phyloP scores from a whole-genome alignment of 2,113 vertebrate genomes.

The Corydoras maculifer region DNA sequence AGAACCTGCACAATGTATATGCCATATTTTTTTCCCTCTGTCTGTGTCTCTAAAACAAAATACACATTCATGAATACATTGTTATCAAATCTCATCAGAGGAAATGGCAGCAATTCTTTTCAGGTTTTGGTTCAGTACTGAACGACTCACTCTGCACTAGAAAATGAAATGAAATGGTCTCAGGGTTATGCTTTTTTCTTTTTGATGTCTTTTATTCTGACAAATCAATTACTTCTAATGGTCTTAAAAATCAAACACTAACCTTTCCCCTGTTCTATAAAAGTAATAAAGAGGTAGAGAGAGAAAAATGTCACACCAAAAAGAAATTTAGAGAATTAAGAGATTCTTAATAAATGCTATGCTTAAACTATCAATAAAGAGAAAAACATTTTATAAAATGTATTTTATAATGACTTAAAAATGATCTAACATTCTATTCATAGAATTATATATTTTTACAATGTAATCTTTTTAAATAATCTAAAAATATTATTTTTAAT shows the following conservation, averaged over 20 bases:
- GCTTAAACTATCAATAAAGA: neutral
- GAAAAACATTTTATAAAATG: too few species aligned
- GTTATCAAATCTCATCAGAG: conserved; percentile 30
- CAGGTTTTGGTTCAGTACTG: conserved; percentile 22
- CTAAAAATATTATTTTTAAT: too few species aligned
- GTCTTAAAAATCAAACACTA: conserved; percentile 47
- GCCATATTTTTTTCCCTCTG: conserved; percentile 34
- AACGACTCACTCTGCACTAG: conserved; percentile 38
- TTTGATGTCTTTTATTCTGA: conserved; percentile 33
- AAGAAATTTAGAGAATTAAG: neutral
- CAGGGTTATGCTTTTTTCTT: conserved; percentile 34
- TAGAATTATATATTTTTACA: too few species aligned
- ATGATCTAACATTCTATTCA: too few species aligned
- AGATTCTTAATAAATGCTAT: neutral
- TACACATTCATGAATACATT: conserved; percentile 11
- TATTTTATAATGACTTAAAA: too few species aligned
- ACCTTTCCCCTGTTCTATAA: conserved; percentile 45
- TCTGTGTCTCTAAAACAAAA: conserved; percentile 22
- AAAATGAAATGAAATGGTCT: conserved; percentile 35
- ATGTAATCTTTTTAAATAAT: too few species aligned
- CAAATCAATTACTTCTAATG: conserved; percentile 50
- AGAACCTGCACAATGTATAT: conserved; percentile 35
- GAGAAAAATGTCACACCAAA: conserved; percentile 11
- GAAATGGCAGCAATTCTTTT: conserved; percentile 16
- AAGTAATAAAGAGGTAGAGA: neutral